Evolutionary conservation across 2,797 vertebrate species (phyloP), one percentile per base, ranked within the genome.

Genomic region (Esox masquinongy): DNA sequence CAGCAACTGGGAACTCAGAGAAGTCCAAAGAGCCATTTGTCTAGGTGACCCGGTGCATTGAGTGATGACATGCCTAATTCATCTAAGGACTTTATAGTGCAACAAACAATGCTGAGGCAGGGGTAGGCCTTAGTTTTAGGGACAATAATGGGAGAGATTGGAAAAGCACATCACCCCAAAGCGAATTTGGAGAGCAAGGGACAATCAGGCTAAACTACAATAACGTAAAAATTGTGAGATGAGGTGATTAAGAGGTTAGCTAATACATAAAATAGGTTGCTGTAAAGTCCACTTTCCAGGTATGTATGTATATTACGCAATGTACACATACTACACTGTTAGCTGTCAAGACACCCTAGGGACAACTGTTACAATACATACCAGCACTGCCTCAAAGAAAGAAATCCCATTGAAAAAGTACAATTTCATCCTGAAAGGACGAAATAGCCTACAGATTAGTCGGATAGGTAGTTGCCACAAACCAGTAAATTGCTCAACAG

Each of bases 401-500:
- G 43, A 47, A 47, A 47, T 47, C 43, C 43, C 43, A 47, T 47
- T 47, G 43, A 47, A 47, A 14, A 47, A 47, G 43, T 47, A 47
- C 12, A 47, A 47, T 47, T 14, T 47, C 43, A 11, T 47, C 43
- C 36, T 39, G 36, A 47, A 47, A 47, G 43, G 11, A 47, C 12
- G 43, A 8, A 47, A 47, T 47, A 47, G 43, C 12, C 43, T 47
- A 47, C 43, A 11, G 9, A 47, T 47, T 14, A 47, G 9, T 47
- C 43, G 56, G 22, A 24, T 24, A 24, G 56, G 22, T 61, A 61
- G 56, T 47, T 47, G 43, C 9, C 43, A 61, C 22, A 24, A 59
- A 59, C 56, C 56, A 24, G 22, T 26, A 24, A 11, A 22, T 22
- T 22, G 12, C 71, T 14, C 68, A 49, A 73, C 73, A 81, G 39